phyloP scores from a whole-genome alignment of 2,113 vertebrate species.

The Amblyornis subalaris region DNA sequence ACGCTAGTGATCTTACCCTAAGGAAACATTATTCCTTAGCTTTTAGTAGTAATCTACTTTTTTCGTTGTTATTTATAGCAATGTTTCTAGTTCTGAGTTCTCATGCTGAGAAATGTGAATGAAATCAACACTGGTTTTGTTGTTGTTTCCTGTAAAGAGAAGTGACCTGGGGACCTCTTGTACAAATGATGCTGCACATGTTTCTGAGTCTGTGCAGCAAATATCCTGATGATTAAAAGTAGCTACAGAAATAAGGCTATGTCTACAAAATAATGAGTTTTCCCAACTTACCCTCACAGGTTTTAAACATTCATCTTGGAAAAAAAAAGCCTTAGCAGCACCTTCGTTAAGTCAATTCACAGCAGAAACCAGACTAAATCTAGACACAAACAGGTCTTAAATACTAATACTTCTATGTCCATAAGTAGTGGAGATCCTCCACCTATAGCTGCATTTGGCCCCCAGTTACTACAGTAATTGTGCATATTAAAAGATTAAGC shows the following conservation, averaged over 20 bases:
- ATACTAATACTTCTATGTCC: not conserved
- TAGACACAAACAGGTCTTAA: not conserved
- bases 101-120: not conserved
- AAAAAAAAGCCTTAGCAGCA: not conserved
- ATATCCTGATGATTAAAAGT: not conserved
- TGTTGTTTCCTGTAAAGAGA: not conserved
- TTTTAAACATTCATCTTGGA: not conserved
- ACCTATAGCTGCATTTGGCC: not conserved
- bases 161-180: not conserved
- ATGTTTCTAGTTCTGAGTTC: not conserved
- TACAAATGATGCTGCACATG: not conserved
- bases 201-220: not conserved
- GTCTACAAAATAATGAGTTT: not conserved
- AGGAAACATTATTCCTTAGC: conserved; percentile 41
- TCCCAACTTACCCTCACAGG: not conserved
- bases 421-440: not conserved
- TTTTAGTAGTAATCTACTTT: not conserved
- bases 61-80: not conserved
- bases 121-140: not conserved
- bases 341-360: not conserved
- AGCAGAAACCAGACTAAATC: not conserved
- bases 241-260: not conserved
- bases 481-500: not conserved
- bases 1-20: not conserved
- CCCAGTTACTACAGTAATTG: not conserved